phyloP scores from a whole-genome alignment of 2,797 vertebrate species.

The Onychomys leucogaster region DNA sequence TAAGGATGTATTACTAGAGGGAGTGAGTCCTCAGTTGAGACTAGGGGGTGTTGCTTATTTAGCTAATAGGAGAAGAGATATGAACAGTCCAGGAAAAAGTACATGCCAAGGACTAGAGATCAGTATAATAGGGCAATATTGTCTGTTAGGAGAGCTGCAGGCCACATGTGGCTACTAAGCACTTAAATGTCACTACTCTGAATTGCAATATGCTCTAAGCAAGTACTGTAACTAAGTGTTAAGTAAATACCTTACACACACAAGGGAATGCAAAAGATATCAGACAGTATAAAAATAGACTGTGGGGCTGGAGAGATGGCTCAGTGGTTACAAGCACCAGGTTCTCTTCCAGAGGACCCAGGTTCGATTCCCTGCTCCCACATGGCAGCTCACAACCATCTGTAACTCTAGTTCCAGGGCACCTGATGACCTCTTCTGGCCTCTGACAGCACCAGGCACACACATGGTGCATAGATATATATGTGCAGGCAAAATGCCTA shows the following conservation, averaged over 20 bases:
- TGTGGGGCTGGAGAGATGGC: background rate
- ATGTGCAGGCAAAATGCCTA: background rate
- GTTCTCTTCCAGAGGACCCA: background rate
- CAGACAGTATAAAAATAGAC: conserved; percentile 8
- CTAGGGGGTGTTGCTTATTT: background rate
- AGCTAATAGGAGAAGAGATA: background rate
- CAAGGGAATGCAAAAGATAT: background rate
- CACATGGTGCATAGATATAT: background rate
- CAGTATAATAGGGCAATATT: background rate
- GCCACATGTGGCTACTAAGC: background rate
- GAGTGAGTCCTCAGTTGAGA: conserved; percentile 8
- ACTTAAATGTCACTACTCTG: background rate
- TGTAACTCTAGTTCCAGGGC: background rate
- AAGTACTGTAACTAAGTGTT: background rate
- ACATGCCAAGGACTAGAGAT: background rate
- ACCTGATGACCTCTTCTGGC: background rate
- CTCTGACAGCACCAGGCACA: background rate
- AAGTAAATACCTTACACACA: background rate
- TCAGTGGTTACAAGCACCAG: too few relatives aligned
- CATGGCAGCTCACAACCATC: background rate
- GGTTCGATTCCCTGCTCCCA: background rate
- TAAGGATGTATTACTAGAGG: background rate
- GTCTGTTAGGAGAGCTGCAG: background rate
- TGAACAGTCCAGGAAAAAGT: background rate
- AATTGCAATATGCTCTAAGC: background rate